Conservation (phyloP, 1,140 invertebrate species). For the Lucilia cuprina region DNA sequence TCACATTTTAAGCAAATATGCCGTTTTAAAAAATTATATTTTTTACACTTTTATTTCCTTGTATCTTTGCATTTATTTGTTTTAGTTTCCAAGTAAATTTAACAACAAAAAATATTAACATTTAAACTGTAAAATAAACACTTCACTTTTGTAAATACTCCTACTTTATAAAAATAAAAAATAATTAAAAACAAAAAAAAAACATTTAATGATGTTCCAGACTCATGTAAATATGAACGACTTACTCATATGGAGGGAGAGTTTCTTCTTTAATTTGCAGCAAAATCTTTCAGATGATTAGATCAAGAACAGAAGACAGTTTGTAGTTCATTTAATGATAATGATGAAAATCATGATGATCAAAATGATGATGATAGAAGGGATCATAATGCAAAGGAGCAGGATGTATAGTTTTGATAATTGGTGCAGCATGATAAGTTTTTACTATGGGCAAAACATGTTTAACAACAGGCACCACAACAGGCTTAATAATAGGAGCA, state of each 20-base stretch:
- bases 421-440: conserved; percentile 55
- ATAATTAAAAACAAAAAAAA: too few relatives aligned
- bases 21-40: too few relatives aligned
- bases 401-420: conserved; percentile 55
- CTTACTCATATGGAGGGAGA: neutral
- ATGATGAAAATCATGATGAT: conserved; percentile 53
- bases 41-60: too few relatives aligned
- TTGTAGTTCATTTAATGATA: conserved; percentile 39
- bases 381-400: conserved; percentile 51
- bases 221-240: neutral
- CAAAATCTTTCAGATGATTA: neutral
- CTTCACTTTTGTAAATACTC: too few relatives aligned
- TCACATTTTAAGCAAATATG: too few relatives aligned
- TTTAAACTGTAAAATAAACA: too few relatives aligned
- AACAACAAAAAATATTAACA: too few relatives aligned
- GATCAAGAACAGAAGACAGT: too few relatives aligned
- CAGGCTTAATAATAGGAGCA: conserved; percentile 56
- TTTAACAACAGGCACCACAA: conserved; percentile 55
- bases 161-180: too few relatives aligned
- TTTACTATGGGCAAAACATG: conserved; percentile 56
- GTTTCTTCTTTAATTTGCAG: neutral
- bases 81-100: too few relatives aligned
- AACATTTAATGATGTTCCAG: neutral
- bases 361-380: conserved; percentile 52
- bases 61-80: too few relatives aligned